These are phyloP conservation scores for Mnemiopsis leidyi DNA, from an alignment of 37 sponge, comb jelly and placozoan genomes.

Conservation along the genomic window DNA sequence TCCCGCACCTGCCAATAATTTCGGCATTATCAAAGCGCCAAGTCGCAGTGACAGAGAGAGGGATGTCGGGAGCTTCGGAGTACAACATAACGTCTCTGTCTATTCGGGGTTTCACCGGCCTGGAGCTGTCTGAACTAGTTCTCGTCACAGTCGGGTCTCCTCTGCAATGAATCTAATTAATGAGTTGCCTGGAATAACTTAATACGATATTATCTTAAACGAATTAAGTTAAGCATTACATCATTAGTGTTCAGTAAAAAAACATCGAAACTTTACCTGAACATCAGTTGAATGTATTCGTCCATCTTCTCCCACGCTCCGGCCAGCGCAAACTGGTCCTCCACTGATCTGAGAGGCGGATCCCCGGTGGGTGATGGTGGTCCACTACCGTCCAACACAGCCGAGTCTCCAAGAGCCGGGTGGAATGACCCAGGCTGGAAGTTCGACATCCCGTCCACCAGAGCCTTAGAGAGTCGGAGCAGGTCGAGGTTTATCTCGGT, in stretches of 20 bases:
- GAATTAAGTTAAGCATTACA: too few species aligned
- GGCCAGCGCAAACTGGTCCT: slow-evolving; percentile 23
- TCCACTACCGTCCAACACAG: background rate
- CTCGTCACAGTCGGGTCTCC: background rate
- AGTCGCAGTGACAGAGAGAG: background rate
- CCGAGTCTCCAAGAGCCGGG: background rate
- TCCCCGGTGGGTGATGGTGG: slow-evolving; percentile 9
- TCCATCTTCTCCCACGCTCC: slow-evolving; percentile 35
- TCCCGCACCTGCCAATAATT: background rate
- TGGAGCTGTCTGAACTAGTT: background rate
- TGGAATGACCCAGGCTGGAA: slow-evolving; percentile 55
- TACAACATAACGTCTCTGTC: slow-evolving; percentile 22
- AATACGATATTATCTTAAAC: too few species aligned
- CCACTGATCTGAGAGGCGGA: background rate
- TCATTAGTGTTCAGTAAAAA: too few species aligned
- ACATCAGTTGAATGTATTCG: slow-evolving; percentile 45
- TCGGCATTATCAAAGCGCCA: background rate
- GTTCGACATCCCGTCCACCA: slow-evolving; percentile 39
- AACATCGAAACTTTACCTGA: too few species aligned
- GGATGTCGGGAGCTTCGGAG: slow-evolving; percentile 21
- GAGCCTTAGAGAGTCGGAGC: slow-evolving; percentile 30
- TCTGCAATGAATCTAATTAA: too few species aligned
- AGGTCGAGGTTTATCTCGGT: slow-evolving; percentile 28
- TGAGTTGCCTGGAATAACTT: too few species aligned
- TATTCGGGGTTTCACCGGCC: background rate